phyloP scores from a whole-genome alignment of 2,888 invertebrate species.

The Arrhopalites spinosus region DNA sequence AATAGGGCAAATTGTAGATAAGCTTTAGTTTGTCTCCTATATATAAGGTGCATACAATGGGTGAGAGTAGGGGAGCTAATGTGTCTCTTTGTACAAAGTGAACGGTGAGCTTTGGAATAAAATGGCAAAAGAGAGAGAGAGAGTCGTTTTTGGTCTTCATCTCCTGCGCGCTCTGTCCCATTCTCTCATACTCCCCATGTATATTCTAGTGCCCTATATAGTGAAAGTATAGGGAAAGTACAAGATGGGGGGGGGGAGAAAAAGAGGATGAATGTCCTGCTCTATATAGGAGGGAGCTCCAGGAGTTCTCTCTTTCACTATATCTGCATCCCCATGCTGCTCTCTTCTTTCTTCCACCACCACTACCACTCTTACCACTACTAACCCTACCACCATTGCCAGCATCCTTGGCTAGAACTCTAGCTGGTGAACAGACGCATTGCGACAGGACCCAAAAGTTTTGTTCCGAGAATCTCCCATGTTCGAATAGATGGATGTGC shows the following conservation, averaged over 20 bases:
- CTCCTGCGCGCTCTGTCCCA: not conserved
- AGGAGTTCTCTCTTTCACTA: not conserved
- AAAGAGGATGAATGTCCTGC: not conserved
- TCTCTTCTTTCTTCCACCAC: too few species aligned
- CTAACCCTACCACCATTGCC: not conserved
- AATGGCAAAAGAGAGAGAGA: constrained; percentile 5
- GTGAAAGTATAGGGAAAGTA: not conserved
- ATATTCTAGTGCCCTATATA: not conserved
- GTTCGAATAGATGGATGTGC: constrained; percentile 19
- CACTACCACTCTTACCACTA: too few species aligned
- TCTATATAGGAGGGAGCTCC: not conserved
- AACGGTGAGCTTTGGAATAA: not conserved
- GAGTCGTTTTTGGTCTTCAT: not conserved
- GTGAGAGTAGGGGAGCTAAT: not conserved
- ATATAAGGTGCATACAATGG: not conserved
- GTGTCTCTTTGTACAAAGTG: not conserved
- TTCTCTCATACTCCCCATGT: not conserved
- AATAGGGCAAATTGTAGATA: not conserved
- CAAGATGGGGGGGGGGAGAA: not conserved
- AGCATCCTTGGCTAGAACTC: constrained; percentile 3
- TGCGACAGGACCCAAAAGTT: constrained; percentile 55
- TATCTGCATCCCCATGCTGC: too few species aligned
- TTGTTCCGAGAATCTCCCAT: constrained; percentile 14
- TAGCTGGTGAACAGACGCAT: constrained; percentile 51
- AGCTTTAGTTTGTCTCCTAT: not conserved